Evolutionary conservation across 1,140 invertebrate genomes (phyloP), one percentile per base, ranked within the genome.

Genomic region (Caenorhabditis latens): DNA sequence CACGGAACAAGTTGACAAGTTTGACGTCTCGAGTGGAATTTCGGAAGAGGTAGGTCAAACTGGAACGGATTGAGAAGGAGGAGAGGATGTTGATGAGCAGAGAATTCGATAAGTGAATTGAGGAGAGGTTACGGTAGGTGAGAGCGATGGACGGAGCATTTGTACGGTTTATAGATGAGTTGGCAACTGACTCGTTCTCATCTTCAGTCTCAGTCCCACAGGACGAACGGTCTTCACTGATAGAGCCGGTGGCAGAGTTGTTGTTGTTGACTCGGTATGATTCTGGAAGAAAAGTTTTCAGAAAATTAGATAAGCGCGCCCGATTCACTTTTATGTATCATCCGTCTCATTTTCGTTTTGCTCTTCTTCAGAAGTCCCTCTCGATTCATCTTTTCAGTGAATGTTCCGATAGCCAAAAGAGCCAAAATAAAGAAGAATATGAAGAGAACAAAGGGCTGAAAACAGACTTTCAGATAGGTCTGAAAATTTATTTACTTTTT

Each of bases 81-180:
- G 63, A 85, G 14, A 85, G 50, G 79, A 75, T 84, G 32, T 67
- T 67, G 48, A 58, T 40, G 32, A 75, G 40, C n/a, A 50, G 32
- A 61, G 58, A 32, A 19, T 67, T 84, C 0, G 57, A 61, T 40
- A 67, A 5, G 4, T 40, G 14, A 9, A 63, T 67, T 13, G 46
- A 50, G 5, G 84, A 50, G 40, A 75, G 14, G 21, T 21, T 85
- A 21, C 84, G 46, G 84, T 75, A 85, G 65, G 84, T 85, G 14
- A 85, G 67, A 24, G 84, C 84, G n/a, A 85, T 85, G 4, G 84
- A 85, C 32, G 84, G 84, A 50, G 84, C 84, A 13, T 48, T 48
- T 19, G 24, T 16, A 5, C 63, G 63, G n/a, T 71, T 65, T 0
- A 57, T 9, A 11, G 57, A 58, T 1, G 40, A 42, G 14, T 84